Evolutionary conservation across 2,113 vertebrate species (phyloP).

Genomic region (Sialia sialis): DNA sequence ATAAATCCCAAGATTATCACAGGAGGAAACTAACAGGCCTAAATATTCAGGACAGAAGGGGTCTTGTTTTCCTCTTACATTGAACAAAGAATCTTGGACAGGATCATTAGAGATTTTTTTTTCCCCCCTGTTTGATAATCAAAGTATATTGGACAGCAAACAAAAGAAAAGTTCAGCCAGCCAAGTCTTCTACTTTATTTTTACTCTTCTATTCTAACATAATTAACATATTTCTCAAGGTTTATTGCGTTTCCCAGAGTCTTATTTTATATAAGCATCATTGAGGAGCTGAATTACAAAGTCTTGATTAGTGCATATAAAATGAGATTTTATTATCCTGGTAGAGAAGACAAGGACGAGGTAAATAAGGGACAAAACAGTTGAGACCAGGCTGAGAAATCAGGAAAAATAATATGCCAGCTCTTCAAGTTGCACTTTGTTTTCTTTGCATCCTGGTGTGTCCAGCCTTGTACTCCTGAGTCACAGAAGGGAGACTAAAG

Average conservation of each 20-base stretch:
- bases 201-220: neutral
- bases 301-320: neutral
- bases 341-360: neutral
- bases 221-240: conserved; percentile 15
- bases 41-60: conserved; percentile 14
- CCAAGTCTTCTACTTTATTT: conserved; percentile 8
- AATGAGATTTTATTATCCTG: neutral
- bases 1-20: conserved; percentile 28
- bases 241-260: conserved; percentile 10
- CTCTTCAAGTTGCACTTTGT: neutral
- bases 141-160: neutral
- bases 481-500: neutral
- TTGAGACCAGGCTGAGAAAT: neutral
- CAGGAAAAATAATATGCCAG: neutral
- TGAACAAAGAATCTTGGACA: conserved; percentile 10
- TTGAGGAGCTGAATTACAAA: neutral
- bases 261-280: neutral
- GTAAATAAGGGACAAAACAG: neutral
- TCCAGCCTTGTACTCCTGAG: neutral
- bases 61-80: conserved; percentile 22
- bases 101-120: neutral
- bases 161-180: neutral
- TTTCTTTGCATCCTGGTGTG: neutral
- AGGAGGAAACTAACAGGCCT: neutral
- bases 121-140: neutral